Evolutionary conservation across 2,113 vertebrate genomes (phyloP), one percentile per base, ranked within the genome.

Genomic region (Chaetops frenatus): DNA sequence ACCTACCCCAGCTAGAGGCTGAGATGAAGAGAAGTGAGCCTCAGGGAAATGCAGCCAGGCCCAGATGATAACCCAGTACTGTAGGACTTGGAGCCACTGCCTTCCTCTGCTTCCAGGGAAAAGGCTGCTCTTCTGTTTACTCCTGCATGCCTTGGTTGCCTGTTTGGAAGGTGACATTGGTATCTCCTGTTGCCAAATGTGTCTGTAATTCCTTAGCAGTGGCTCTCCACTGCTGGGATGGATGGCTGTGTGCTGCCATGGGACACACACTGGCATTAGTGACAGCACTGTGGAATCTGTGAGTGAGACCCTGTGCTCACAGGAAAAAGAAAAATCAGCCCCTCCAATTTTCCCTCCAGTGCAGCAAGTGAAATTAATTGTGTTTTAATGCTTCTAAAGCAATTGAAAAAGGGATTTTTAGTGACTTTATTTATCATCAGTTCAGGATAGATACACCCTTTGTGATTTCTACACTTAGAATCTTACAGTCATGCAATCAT

Each of bases 151-250:
- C 62, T 77, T 24, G 65, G 69, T 81, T 86, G 51, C 60, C 64
- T 70, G n/a, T 76, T 76, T 40, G 66, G 92, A 92, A 93, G 92
- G 85, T 86, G 85, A 91, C 74, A 69, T 45, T 76, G 90, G n/a
- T 67, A 9, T 25, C 4, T 22, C 28, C 45, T 45, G 15, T 51
- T 80, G 74, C 70, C 88, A 94, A 80, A 79, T 58, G 45, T 45
- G 25, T 7, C 23, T 81, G 69, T 64, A 81, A 74, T 85, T 93
- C 93, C 92, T 65, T 45, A 87, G 57, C 1, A 28, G 9, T 54
- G 42, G 56, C 73, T 79, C 73, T 67, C 60, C 40, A 7, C 51
- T 71, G 84, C 29, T 0, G 2, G 69, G 69, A 40, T 64, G 90
- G 69, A 79, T 79, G 84, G 36, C 84, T 79, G 7, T 51, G 81